Conservation (phyloP, 2,888 invertebrate species). For the Drosophila austrosaltans region DNA sequence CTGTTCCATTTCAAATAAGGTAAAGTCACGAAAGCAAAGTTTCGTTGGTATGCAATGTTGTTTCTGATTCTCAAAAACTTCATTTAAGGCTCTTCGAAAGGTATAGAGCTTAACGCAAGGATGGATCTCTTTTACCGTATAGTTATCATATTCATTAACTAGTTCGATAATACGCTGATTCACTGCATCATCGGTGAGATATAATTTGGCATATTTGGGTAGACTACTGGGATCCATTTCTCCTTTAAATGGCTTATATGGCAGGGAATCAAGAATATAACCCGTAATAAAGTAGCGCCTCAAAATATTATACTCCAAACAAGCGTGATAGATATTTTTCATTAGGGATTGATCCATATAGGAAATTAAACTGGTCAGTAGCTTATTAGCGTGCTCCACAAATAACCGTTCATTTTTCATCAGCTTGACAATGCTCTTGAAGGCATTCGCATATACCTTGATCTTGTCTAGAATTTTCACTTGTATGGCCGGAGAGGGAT, state of each 20-base stretch:
- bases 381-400: conserved; percentile 66
- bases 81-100: conserved; percentile 60
- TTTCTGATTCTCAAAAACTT: conserved; percentile 60
- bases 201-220: conserved; percentile 68
- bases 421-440: conserved; percentile 68
- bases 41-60: conserved; percentile 66
- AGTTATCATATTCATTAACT: conserved; percentile 58
- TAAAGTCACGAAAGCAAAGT: conserved; percentile 80
- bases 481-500: conserved; percentile 39
- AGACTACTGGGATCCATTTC: conserved; percentile 48
- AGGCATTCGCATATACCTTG: conserved; percentile 57
- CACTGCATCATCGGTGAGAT: conserved; percentile 62
- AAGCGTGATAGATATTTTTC: conserved; percentile 60
- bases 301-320: conserved; percentile 71
- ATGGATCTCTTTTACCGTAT: conserved; percentile 51
- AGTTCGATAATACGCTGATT: conserved; percentile 62
- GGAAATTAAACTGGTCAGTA: conserved; percentile 59
- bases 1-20: conserved; percentile 64
- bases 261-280: conserved; percentile 30
- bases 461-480: conserved; percentile 57
- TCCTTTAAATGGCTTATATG: background rate
- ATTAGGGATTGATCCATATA: conserved; percentile 52
- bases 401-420: conserved; percentile 63
- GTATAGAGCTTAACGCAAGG: conserved; percentile 60
- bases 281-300: conserved; percentile 50